Conservation (phyloP, 2,888 invertebrate species). For the Mechanitis messenoides region DNA sequence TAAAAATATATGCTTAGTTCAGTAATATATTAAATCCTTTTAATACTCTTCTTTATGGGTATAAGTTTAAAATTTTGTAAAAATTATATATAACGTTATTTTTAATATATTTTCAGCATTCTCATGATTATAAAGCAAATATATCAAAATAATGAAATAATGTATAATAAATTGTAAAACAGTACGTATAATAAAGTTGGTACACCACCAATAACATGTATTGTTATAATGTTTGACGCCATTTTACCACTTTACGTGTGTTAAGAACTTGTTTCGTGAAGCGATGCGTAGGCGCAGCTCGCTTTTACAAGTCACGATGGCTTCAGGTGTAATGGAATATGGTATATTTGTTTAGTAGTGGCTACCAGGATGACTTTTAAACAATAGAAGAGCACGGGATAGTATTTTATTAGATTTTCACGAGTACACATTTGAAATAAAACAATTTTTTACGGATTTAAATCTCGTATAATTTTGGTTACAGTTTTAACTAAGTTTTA, state of each 20-base stretch:
- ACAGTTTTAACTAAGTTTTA: no score
- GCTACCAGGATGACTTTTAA: slow-evolving; percentile 40
- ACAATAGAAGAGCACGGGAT: slow-evolving; percentile 28
- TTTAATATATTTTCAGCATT: no score
- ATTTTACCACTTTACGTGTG: slow-evolving; percentile 30
- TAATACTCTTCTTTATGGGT: no score
- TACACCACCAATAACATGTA: slow-evolving; percentile 14
- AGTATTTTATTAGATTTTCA: no score
- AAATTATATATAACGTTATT: no score
- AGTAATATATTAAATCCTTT: no score
- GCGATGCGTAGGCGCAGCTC: slow-evolving; percentile 43
- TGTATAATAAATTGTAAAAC: neutral
- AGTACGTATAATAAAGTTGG: slow-evolving; percentile 6
- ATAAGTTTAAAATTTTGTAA: no score
- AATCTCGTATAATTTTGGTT: no score
- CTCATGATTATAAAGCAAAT: no score
- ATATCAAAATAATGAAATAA: slow-evolving; percentile 4
- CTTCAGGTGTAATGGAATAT: slow-evolving; percentile 45
- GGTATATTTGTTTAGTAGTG: slow-evolving; percentile 41
- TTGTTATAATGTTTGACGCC: slow-evolving; percentile 23
- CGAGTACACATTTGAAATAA: no score
- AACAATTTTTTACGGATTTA: no score
- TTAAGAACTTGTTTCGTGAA: slow-evolving; percentile 44
- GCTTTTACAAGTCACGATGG: slow-evolving; percentile 42
- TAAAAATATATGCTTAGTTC: neutral